Base-by-base conservation (phyloP, 2,113 vertebrate species). In the Dissostichus mawsoni region DNA sequence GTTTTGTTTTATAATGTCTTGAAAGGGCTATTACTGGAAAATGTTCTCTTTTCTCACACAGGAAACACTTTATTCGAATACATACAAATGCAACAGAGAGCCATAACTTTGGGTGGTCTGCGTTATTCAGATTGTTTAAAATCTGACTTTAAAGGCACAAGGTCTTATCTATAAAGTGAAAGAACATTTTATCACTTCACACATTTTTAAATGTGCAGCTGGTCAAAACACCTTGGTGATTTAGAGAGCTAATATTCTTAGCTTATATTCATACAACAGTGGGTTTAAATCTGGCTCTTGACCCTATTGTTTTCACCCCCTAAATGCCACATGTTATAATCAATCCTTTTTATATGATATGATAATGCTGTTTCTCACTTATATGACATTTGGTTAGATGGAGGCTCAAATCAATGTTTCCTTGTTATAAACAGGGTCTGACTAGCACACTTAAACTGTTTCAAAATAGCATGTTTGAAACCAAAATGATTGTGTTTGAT, bases 61-160 rank as follows among this genome's bases (percentile, higher is more conserved):
- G 23, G 13, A 16, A 9, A 3, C 8, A 52, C 51, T 59, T 47
- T 36, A 23, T 59, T 70, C 8, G 44, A 5, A 55, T 13, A 11
- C 4, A 50, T 6, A 61, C 33, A 58, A 44, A 4, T 4, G 52
- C 62, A 76, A 33, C 76, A 55, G 57, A 47, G 29, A 53, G 47
- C 7, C 29, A 8, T 56, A 45, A 56, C 33, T 74, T 23, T 74
- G 81, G 65, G 74, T 71, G 70, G 56, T 79, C 52, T 70, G n/a
- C 5, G 56, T 65, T 14, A 58, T 58, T 58, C 44, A 58, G 55
- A 70, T 51, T 47, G 29, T 64, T 50, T 65, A 73, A 61, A 70
- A 25, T 70, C 10, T 44, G 8, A 13, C 20, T 71, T 44, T 55
- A 63, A 65, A 77, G 11, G 36, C 50, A 33, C 36, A 13, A 25